Conservation (phyloP, 2,888 invertebrate genomes). For the Hydroisotoma schaefferi region DNA sequence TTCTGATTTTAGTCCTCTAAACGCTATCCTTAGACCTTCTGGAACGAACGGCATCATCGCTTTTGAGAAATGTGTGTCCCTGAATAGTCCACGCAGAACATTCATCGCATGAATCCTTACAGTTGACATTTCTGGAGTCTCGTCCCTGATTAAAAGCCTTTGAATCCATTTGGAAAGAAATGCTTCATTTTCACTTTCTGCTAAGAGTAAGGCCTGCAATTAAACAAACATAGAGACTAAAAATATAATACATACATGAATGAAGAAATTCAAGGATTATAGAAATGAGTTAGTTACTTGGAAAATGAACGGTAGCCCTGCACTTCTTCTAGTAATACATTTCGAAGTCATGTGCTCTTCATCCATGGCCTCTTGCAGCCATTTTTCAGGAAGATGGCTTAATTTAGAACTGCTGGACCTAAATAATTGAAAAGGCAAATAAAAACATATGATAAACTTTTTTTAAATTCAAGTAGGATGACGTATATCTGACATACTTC, state of each 20-base stretch:
- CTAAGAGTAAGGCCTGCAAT: conserved; percentile 35
- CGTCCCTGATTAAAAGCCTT: conserved; percentile 44
- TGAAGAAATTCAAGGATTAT: not conserved
- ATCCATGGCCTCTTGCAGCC: conserved; percentile 56
- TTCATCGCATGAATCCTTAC: conserved; percentile 77
- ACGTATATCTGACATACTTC: conserved; percentile 53
- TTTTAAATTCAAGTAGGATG: not conserved
- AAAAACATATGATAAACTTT: not conserved
- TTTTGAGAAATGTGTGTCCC: conserved; percentile 72
- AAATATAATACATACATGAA: not conserved
- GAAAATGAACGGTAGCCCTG: conserved; percentile 89
- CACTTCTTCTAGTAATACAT: conserved; percentile 83
- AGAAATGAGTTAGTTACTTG: conserved; percentile 57
- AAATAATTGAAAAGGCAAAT: conserved; percentile 45
- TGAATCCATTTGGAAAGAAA: conserved; percentile 39
- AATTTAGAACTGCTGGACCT: conserved; percentile 53
- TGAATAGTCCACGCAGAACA: conserved; percentile 74
- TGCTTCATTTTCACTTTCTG: conserved; percentile 32
- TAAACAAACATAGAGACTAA: not conserved
- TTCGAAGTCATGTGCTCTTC: conserved; percentile 53
- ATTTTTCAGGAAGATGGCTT: conserved; percentile 61
- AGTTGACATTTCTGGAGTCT: conserved; percentile 41
- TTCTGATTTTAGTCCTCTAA: conserved; percentile 68
- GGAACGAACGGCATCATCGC: conserved; percentile 66
- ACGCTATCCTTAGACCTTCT: conserved; percentile 66